Conservation (phyloP, 2,113 vertebrate species). For the Galbula dea region DNA sequence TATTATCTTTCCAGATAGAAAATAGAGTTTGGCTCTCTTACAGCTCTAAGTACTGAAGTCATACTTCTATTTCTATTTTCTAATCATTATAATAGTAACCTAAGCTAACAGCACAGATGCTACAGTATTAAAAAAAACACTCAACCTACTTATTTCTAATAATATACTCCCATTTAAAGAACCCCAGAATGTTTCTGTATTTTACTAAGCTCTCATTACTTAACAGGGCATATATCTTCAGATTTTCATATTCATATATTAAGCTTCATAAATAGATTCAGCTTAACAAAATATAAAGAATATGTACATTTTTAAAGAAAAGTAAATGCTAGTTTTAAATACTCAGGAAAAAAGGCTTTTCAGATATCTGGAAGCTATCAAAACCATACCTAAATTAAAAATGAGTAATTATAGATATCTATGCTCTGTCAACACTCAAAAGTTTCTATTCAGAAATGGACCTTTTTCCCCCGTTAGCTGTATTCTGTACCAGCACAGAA, state of each 20-base stretch:
- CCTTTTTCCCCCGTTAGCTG: not conserved
- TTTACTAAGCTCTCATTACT: not conserved
- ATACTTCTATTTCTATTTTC: not conserved
- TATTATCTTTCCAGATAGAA: not conserved
- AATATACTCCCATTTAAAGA: not conserved
- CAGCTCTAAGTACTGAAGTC: not conserved
- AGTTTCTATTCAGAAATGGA: not conserved
- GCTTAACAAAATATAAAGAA: not conserved
- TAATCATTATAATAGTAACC: not conserved
- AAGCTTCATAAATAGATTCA: not conserved
- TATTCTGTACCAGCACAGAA: not conserved
- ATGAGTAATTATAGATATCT: accelerated
- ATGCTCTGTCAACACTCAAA: not conserved
- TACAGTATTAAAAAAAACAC: not conserved
- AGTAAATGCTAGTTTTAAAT: accelerated
- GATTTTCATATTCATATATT: not conserved
- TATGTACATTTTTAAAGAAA: not conserved
- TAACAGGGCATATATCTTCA: not conserved
- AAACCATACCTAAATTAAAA: accelerated
- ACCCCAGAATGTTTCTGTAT: not conserved
- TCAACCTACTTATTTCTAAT: not conserved
- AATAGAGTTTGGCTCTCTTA: not conserved
- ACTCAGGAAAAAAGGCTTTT: not conserved
- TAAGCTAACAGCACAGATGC: not conserved
- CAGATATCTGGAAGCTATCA: not conserved